phyloP scores from a whole-genome alignment of 2,888 invertebrate species.

The Euplagia quadripunctaria region DNA sequence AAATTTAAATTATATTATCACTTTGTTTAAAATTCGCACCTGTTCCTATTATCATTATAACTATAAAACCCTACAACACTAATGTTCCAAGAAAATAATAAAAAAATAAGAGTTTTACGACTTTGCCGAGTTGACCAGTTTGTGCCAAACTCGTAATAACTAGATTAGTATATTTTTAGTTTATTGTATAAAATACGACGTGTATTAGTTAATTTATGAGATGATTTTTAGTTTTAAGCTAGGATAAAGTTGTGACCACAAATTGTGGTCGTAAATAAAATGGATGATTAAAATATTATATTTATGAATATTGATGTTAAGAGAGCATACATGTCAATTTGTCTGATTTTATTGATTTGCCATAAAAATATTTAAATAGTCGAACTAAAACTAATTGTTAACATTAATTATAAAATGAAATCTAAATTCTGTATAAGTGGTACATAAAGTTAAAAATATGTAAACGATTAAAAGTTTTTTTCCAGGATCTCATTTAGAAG shows the following conservation, averaged over 20 bases:
- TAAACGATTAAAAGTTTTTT: neutral
- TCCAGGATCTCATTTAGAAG: neutral
- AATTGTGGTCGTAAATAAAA: constrained; percentile 15
- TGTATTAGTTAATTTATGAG: constrained; percentile 38
- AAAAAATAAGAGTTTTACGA: constrained; percentile 52
- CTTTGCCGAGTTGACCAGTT: constrained; percentile 28
- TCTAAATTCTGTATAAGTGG: too few species aligned
- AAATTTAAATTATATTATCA: neutral
- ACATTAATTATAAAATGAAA: neutral
- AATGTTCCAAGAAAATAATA: constrained; percentile 30
- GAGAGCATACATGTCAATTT: neutral
- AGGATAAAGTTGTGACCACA: constrained; percentile 39
- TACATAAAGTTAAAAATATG: too few species aligned
- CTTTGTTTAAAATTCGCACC: constrained; percentile 21
- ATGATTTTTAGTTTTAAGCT: constrained; percentile 31
- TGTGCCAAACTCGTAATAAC: constrained; percentile 47
- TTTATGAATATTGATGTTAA: constrained; percentile 13
- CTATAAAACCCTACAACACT: constrained; percentile 17
- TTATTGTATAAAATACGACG: constrained; percentile 44
- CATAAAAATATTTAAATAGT: neutral
- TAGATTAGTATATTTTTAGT: constrained; percentile 48
- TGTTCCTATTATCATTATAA: constrained; percentile 16
- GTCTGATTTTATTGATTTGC: neutral
- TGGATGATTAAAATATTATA: constrained; percentile 1
- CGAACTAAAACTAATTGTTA: neutral